Conservation (phyloP, 2,888 invertebrate species). For the Phorcus lineatus region DNA sequence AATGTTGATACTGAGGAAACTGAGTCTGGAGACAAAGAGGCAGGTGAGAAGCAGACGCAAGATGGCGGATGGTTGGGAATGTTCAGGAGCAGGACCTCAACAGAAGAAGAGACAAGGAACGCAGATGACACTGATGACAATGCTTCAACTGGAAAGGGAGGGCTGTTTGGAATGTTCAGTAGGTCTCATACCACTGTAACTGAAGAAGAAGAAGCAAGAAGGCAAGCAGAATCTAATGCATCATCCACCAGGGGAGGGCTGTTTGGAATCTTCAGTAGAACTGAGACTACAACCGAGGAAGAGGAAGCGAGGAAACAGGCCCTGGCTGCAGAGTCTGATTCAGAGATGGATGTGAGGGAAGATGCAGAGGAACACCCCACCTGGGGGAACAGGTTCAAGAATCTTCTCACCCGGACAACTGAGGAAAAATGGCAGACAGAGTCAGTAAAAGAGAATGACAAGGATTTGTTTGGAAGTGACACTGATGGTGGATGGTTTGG, state of each 20-base stretch:
- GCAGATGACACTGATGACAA: not conserved
- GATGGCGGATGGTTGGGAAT: not conserved
- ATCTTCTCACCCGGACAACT: not conserved
- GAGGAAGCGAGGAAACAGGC: not conserved
- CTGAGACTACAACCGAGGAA: not conserved
- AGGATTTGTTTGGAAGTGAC: not conserved
- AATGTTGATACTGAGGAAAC: not conserved
- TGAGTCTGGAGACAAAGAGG: not conserved
- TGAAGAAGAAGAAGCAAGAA: not conserved
- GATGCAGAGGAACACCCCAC: not conserved
- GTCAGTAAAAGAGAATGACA: not conserved
- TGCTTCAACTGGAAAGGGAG: not conserved
- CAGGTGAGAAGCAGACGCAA: not conserved
- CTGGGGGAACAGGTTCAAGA: not conserved
- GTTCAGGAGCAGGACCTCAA: not conserved
- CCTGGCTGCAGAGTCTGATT: not conserved
- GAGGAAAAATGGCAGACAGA: too few relatives aligned
- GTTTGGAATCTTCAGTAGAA: slow-evolving; percentile 1
- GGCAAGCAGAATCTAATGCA: not conserved
- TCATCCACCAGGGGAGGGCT: not conserved
- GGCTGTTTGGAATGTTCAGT: slow-evolving; percentile 7
- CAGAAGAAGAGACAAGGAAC: not conserved
- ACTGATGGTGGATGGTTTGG: not conserved
- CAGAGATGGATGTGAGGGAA: not conserved
- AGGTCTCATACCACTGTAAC: not conserved